Conservation (phyloP, 2,113 vertebrate genomes). For the Percina caprodes region DNA sequence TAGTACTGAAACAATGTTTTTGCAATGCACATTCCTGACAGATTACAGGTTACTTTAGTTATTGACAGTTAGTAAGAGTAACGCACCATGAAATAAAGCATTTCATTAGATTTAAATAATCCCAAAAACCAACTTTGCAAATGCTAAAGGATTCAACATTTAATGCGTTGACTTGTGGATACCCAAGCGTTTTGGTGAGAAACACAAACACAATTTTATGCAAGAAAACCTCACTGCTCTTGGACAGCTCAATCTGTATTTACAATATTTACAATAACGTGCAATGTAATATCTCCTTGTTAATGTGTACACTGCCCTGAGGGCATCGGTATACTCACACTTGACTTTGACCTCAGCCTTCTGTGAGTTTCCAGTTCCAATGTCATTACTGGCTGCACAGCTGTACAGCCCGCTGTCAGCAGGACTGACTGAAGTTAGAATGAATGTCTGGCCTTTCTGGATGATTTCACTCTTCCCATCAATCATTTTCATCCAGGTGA, state of each 20-base stretch:
- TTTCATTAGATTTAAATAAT: no score
- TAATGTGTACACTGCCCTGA: neutral
- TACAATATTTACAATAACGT: neutral
- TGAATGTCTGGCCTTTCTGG: accelerated
- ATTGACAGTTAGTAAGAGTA: neutral
- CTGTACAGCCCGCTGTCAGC: slow-evolving; percentile 65
- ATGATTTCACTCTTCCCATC: accelerated
- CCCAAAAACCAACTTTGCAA: neutral
- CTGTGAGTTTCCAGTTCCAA: slow-evolving; percentile 54
- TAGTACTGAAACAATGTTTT: no score
- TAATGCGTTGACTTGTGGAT: neutral
- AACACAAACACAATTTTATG: neutral
- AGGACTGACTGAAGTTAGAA: slow-evolving; percentile 1
- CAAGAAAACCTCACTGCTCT: neutral
- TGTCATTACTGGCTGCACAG: slow-evolving; percentile 50
- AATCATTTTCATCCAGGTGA: slow-evolving; percentile 61
- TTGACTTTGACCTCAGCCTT: slow-evolving; percentile 54
- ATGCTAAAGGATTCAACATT: neutral
- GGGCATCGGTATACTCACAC: slow-evolving; percentile 63
- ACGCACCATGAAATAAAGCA: neutral
- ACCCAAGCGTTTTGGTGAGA: neutral
- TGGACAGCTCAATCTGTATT: neutral
- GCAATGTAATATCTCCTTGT: neutral
- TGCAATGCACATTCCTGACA: neutral
- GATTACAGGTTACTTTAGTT: neutral